Evolutionary conservation across 2,888 invertebrate genomes (phyloP).

Genomic region (Amphipyra tragopoginis): DNA sequence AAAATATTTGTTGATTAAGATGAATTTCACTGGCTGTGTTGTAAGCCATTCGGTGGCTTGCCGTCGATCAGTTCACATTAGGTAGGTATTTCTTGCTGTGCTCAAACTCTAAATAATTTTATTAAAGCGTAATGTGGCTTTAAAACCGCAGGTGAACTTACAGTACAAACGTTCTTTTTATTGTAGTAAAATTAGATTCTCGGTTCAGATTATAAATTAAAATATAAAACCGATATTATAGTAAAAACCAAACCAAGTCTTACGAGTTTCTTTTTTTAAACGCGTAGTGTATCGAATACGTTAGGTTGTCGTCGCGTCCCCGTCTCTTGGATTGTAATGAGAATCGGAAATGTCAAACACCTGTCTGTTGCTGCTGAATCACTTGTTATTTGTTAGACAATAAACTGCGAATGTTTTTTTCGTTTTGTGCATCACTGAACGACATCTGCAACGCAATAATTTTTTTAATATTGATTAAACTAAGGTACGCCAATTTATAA

Average conservation of each 20-base stretch:
- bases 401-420: constrained; percentile 5
- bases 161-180: too few relatives aligned
- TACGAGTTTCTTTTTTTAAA: neutral
- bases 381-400: constrained; percentile 7
- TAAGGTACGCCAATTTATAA: constrained; percentile 14
- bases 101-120: too few relatives aligned
- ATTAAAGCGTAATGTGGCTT: too few relatives aligned
- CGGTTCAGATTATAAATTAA: too few relatives aligned
- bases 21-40: constrained; percentile 8
- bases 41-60: constrained; percentile 25
- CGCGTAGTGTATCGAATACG: constrained; percentile 3
- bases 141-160: too few relatives aligned
- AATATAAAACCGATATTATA: too few relatives aligned
- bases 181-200: too few relatives aligned
- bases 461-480: constrained; percentile 8
- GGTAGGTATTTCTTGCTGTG: constrained; percentile 21
- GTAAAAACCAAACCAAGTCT: too few relatives aligned
- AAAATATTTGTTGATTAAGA: constrained; percentile 27
- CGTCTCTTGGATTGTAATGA: constrained; percentile 41
- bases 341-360: constrained; percentile 44
- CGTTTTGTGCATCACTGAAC: neutral
- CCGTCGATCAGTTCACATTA: constrained; percentile 16
- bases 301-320: constrained; percentile 32
- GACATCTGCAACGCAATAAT: constrained; percentile 3
- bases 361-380: constrained; percentile 9